Evolutionary conservation across 2,797 vertebrate genomes (phyloP).

Genomic region (Chloroceryle inda): DNA sequence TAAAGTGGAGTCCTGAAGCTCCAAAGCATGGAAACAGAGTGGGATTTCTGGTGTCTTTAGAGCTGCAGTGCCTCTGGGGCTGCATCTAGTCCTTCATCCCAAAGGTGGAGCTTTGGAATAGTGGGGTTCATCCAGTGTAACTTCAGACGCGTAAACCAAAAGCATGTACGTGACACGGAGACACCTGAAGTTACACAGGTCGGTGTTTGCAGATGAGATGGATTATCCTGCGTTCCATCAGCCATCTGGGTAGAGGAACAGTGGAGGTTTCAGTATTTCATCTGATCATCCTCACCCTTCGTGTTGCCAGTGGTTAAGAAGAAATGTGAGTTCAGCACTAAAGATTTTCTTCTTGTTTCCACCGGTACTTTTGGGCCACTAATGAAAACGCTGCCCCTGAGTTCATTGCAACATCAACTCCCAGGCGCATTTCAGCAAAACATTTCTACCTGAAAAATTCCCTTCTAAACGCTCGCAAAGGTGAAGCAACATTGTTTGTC

Average conservation of each 20-base stretch:
- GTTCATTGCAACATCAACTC: not conserved
- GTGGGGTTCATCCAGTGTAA: not conserved
- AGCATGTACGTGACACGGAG: rapidly evolving
- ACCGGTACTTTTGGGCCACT: not conserved
- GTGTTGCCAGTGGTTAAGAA: not conserved
- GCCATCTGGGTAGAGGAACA: not conserved
- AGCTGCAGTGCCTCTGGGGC: not conserved
- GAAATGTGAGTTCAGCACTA: not conserved
- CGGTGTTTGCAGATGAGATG: not conserved
- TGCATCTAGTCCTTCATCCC: not conserved
- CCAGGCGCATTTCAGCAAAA: not conserved
- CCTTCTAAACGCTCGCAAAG: not conserved
- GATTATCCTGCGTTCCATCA: not conserved
- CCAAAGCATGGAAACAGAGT: not conserved
- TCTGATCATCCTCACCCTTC: not conserved
- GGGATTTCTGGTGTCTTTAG: not conserved
- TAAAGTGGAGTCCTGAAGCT: not conserved
- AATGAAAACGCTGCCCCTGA: not conserved
- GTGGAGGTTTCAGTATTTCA: not conserved
- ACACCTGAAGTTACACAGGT: not conserved
- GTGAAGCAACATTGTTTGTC: not conserved
- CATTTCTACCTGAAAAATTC: not conserved
- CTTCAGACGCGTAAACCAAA: not conserved
- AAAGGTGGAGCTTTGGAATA: not conserved
- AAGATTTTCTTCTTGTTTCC: not conserved